phyloP scores from a whole-genome alignment of 2,888 invertebrate species.

The Seira ritae region DNA sequence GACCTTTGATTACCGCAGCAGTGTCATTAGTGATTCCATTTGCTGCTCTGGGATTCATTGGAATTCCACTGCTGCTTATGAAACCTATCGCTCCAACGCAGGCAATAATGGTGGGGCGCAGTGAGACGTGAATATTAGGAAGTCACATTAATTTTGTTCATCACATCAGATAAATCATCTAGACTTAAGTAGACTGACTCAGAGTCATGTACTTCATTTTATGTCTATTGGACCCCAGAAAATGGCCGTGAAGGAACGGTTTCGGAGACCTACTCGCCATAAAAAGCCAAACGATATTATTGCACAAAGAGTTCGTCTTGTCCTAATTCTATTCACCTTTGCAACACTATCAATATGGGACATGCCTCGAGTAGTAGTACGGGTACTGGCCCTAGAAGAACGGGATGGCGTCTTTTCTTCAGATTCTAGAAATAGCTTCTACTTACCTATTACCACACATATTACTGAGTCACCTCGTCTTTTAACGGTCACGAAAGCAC shows the following conservation, averaged over 20 bases:
- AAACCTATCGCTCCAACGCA: background rate
- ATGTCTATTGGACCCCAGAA: background rate
- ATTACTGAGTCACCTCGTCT: conserved; percentile 4
- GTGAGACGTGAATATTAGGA: background rate
- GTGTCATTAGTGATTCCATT: conserved; percentile 56
- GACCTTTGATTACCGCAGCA: conserved; percentile 44
- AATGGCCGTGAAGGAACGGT: background rate
- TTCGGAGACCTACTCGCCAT: background rate
- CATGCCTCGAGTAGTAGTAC: background rate
- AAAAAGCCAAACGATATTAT: background rate
- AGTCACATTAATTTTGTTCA: background rate
- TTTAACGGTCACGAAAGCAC: conserved; percentile 42
- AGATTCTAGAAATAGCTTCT: conserved; percentile 2
- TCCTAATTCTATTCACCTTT: background rate
- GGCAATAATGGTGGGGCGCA: background rate
- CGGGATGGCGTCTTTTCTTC: background rate
- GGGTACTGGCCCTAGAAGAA: background rate
- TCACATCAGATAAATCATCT: too few relatives aligned
- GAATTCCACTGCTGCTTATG: conserved; percentile 38
- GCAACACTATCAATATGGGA: background rate
- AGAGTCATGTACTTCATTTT: background rate
- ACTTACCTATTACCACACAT: conserved; percentile 35
- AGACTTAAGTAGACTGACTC: background rate
- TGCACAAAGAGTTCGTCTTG: background rate
- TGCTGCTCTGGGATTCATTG: conserved; percentile 48